Evolutionary conservation across 2,797 vertebrate genomes (phyloP).

Genomic region (Molossus molossus): DNA sequence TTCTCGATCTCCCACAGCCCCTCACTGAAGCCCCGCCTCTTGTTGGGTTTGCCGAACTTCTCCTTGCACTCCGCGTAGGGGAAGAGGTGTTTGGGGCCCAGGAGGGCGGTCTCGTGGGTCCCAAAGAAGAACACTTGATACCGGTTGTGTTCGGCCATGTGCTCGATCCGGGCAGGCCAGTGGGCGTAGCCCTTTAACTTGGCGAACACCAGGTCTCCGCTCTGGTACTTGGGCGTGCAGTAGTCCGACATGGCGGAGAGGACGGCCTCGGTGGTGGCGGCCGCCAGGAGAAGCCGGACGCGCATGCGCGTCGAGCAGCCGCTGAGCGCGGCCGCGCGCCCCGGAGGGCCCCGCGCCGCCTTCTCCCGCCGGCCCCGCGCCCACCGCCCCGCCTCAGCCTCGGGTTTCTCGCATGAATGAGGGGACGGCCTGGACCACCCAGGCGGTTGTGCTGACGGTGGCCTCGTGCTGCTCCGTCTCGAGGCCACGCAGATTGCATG

Average conservation of each 20-base stretch:
- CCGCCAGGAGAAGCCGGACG: not conserved
- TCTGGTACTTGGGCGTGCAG: slow-evolving; percentile 93
- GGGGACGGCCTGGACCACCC: accelerated
- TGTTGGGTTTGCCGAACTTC: slow-evolving; percentile 93
- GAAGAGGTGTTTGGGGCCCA: slow-evolving; percentile 93
- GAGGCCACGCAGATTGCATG: not conserved
- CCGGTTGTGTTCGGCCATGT: slow-evolving; percentile 37
- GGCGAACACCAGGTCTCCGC: slow-evolving; percentile 96
- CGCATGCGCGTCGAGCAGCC: not conserved
- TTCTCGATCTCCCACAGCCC: slow-evolving; percentile 95
- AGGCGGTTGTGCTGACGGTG: not conserved
- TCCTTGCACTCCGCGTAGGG: slow-evolving; percentile 93
- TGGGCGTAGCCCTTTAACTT: slow-evolving; percentile 98
- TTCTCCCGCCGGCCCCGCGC: accelerated
- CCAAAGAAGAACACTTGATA: slow-evolving; percentile 84
- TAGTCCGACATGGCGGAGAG: slow-evolving; percentile 91
- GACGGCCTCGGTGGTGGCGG: not conserved
- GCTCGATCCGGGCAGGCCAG: slow-evolving; percentile 96
- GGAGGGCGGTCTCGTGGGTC: slow-evolving; percentile 89
- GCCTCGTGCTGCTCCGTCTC: accelerated
- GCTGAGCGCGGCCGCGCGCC: not conserved
- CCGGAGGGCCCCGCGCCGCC: not conserved
- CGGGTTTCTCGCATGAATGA: accelerated
- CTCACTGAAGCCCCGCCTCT: slow-evolving; percentile 94
- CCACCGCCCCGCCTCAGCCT: accelerated